Conservation (phyloP, 2,888 invertebrate genomes). For the Congeria kusceri region DNA sequence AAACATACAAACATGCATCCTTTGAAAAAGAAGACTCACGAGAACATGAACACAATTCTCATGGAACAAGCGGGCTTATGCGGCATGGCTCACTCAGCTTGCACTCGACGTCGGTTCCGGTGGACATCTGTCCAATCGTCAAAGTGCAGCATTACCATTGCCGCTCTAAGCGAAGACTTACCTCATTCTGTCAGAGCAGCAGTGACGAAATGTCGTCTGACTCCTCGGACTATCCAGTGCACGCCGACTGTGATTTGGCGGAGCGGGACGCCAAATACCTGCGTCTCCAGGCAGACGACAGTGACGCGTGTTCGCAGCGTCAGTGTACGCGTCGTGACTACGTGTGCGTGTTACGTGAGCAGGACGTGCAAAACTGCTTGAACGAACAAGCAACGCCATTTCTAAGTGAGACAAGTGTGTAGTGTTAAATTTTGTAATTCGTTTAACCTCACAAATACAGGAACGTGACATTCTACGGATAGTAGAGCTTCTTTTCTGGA, state of each 20-base stretch:
- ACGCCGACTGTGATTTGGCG: not conserved
- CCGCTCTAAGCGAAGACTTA: constrained; percentile 56
- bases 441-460: no score
- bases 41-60: constrained; percentile 1
- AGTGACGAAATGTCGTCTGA: constrained; percentile 46
- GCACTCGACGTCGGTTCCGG: constrained; percentile 46
- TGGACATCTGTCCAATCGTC: constrained; percentile 63
- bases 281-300: constrained; percentile 33
- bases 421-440: no score
- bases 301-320: not conserved
- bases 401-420: no score
- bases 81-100: constrained; percentile 5
- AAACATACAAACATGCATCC: constrained; percentile 1
- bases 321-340: no score
- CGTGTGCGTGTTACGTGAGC: no score
- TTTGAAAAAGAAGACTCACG: not conserved
- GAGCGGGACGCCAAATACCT: constrained; percentile 46
- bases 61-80: not conserved
- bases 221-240: constrained; percentile 37
- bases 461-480: no score
- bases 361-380: no score
- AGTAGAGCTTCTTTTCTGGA: no score
- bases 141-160: constrained; percentile 64
- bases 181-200: constrained; percentile 51
- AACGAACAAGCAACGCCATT: no score